Evolutionary conservation across 64 coral and sea anemone genomes (phyloP).

Genomic region (Pocillopora damicornis): DNA sequence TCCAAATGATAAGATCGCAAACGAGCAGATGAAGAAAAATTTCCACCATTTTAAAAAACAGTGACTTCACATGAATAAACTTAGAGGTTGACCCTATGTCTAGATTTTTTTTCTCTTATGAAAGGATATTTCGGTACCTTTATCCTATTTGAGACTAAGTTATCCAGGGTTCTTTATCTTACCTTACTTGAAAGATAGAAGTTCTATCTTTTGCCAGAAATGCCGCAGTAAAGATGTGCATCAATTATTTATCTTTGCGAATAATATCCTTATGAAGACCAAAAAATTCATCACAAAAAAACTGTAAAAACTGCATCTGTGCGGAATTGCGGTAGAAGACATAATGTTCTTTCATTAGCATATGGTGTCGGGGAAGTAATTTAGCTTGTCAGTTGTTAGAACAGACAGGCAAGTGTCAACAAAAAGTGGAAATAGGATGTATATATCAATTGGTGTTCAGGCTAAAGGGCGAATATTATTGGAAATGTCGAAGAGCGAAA

Average conservation of each 20-base stretch:
- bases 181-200: neutral
- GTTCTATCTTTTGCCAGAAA: neutral
- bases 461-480: neutral
- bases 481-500: neutral
- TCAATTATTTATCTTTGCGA: neutral
- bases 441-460: no score
- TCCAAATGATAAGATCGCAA: no score
- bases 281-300: neutral
- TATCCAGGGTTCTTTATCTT: neutral
- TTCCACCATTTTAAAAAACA: no score
- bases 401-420: neutral
- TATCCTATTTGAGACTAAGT: no score
- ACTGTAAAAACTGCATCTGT: neutral
- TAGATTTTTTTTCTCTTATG: no score
- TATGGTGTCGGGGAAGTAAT: neutral
- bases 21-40: no score
- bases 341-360: conserved; percentile 7
- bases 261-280: neutral
- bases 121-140: no score
- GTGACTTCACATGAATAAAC: no score
- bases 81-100: no score
- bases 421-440: neutral
- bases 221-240: neutral
- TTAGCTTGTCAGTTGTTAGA: neutral
- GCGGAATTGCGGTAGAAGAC: neutral